Base-by-base conservation (phyloP, 2,888 invertebrate species). In the Tillus elongatus region DNA sequence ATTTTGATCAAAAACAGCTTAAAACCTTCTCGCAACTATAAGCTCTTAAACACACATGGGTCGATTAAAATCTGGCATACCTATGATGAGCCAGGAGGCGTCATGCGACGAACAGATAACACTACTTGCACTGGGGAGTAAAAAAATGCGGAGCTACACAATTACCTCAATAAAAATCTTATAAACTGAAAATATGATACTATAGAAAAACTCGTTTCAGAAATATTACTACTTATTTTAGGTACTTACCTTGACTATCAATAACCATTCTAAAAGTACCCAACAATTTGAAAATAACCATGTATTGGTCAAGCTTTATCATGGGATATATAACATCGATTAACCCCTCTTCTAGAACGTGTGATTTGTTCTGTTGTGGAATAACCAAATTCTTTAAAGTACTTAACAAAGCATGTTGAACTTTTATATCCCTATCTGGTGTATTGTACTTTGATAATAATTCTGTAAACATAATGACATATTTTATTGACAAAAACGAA, bases 211-310 rank as follows among this genome's bases (percentile, higher is more conserved):
- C n/a, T 29, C 6, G 8, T 29, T 10, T 8, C 6, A 29, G 4
- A 11, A 6, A 29, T 11, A 29, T 29, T 10, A 6, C 4, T 11
- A 10, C 11, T 11, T 6, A 19, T n/a, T 8, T 8, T 19, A 19
- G 6, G n/a, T 19, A 19, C 24, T 61, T 52, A 82, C 83, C 77
- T 70, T 86, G 84, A 14, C 85, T 85, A 63, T 89, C 89, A 2
- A 90, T 79, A 27, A 88, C 75, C 81, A 92, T 88, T 38, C 92
- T 71, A 1, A 90, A 66, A 0, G 89, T 85, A 2, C 89, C 91
- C 34, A 92, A 61, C 41, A 92, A 68, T 64, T 90, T 90, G 56
- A 89, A 91, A 3, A 87, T 82, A 2, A 91, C 88, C 14, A 85
- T 81, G 37, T 79, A 80, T 41, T 87, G 82, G 30, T 75, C 72